Evolutionary conservation across 2,888 invertebrate species (phyloP).

Genomic region (Apotomis turbidana): DNA sequence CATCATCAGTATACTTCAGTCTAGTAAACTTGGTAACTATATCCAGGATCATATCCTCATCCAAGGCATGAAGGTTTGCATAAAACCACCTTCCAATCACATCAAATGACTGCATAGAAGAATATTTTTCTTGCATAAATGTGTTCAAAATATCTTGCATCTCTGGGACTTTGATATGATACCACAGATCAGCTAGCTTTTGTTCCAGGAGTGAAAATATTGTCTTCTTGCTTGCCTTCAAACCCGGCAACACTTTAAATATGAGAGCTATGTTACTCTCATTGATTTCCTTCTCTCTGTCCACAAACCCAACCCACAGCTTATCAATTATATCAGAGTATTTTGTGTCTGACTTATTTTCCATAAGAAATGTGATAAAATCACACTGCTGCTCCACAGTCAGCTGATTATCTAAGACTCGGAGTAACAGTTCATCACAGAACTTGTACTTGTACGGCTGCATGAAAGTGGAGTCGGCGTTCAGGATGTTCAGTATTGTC

Average conservation of each 20-base stretch:
- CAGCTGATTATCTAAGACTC: conserved; percentile 85
- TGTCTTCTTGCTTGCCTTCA: conserved; percentile 84
- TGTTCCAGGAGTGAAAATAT: conserved; percentile 84
- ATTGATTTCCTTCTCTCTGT: conserved; percentile 82
- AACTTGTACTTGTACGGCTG: conserved; percentile 79
- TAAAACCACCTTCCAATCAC: conserved; percentile 83
- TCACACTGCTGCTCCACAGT: conserved; percentile 84
- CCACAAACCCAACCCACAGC: conserved; percentile 86
- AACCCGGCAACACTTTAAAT: conserved; percentile 81
- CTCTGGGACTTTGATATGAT: conserved; percentile 73
- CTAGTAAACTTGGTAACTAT: conserved; percentile 81
- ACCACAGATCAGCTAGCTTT: conserved; percentile 83
- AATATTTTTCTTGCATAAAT: conserved; percentile 68
- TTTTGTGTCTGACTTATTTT: conserved; percentile 71
- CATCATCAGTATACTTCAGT: conserved; percentile 81
- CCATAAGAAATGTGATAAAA: conserved; percentile 81
- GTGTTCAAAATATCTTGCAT: conserved; percentile 78
- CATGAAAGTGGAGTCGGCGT: conserved; percentile 69
- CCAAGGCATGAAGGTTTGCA: conserved; percentile 84
- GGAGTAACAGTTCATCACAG: conserved; percentile 84
- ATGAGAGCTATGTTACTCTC: conserved; percentile 83
- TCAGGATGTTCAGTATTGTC: conserved; percentile 74
- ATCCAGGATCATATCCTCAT: conserved; percentile 82
- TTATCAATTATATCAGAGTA: conserved; percentile 84
- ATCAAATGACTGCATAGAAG: conserved; percentile 70